phyloP scores from a whole-genome alignment of 2,797 vertebrate genomes.

The Falco concolor region DNA sequence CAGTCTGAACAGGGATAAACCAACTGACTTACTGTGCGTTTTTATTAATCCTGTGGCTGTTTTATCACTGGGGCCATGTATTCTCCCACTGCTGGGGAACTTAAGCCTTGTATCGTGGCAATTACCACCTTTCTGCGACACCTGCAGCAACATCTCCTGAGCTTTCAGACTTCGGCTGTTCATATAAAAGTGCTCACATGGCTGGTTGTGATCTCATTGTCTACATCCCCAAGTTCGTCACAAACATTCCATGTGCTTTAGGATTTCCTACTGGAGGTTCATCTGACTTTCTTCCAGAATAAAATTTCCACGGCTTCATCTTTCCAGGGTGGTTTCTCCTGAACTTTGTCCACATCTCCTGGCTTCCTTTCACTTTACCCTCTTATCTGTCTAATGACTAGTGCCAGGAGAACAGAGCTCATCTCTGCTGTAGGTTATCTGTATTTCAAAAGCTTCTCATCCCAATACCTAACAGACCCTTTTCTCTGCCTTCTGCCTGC shows the following conservation, averaged over 20 bases:
- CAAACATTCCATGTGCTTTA: not conserved
- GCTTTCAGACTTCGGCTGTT: not conserved
- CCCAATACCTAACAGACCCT: constrained; percentile 35
- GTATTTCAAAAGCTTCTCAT: constrained; percentile 63
- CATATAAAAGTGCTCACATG: not conserved
- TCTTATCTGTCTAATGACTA: constrained; percentile 41
- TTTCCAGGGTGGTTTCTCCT: not conserved
- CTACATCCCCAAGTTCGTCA: not conserved
- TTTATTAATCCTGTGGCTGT: not conserved
- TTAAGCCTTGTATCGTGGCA: rapidly evolving
- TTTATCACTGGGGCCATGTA: not conserved
- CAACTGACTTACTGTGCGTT: not conserved
- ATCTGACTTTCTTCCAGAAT: not conserved
- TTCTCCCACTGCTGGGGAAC: not conserved
- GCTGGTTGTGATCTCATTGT: not conserved
- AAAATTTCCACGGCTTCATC: not conserved
- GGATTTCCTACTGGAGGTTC: not conserved
- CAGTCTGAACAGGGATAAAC: not conserved
- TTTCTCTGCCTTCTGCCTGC: constrained; percentile 41
- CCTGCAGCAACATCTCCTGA: not conserved
- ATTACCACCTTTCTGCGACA: not conserved
- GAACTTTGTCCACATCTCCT: not conserved
- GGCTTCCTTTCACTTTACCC: not conserved
- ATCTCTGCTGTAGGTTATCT: constrained; percentile 67
- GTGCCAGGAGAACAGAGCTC: constrained; percentile 25